Percentiles rank a stretch among this genome's conserved stretches.
These are phyloP conservation scores for Columba livia DNA, from an alignment of 2,113 vertebrate species.

Conservation along the genomic window DNA sequence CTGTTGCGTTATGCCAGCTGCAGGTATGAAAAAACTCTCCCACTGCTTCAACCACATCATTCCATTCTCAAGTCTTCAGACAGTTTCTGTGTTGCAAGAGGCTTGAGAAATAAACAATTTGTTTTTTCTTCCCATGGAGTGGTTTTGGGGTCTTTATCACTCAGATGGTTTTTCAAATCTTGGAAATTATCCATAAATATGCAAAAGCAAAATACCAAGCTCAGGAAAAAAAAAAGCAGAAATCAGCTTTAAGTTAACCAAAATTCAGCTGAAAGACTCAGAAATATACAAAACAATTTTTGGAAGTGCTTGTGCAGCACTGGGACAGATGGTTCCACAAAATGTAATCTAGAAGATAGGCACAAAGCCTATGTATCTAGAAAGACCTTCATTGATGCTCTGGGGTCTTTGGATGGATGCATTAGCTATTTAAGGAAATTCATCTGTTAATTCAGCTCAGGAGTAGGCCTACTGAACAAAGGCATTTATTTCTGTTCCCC, in stretches of 20 bases:
- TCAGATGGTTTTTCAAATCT: neutral
- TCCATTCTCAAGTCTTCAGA: neutral
- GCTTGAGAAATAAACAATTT: neutral
- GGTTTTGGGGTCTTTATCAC: neutral
- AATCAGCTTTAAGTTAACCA: neutral
- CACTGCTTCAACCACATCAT: neutral
- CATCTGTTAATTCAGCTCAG: neutral
- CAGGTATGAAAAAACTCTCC: neutral
- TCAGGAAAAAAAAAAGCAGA: neutral
- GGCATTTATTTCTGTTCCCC: neutral
- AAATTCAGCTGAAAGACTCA: neutral
- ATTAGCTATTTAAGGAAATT: neutral
- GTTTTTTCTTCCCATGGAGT: neutral
- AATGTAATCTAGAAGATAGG: neutral
- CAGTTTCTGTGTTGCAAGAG: neutral
- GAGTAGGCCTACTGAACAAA: neutral
- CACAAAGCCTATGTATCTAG: rapidly evolving
- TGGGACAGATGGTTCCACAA: neutral
- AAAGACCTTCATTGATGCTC: neutral
- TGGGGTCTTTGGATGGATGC: neutral
- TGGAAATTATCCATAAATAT: neutral
- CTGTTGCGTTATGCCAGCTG: neutral
- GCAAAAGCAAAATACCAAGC: neutral
- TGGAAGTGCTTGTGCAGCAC: neutral
- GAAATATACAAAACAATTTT: neutral